A percentile compares a stretch with the other conserved stretches of the same genome.
phyloP scores from a whole-genome alignment of 2,797 vertebrate species.

The Melanotaenia nigrans region DNA sequence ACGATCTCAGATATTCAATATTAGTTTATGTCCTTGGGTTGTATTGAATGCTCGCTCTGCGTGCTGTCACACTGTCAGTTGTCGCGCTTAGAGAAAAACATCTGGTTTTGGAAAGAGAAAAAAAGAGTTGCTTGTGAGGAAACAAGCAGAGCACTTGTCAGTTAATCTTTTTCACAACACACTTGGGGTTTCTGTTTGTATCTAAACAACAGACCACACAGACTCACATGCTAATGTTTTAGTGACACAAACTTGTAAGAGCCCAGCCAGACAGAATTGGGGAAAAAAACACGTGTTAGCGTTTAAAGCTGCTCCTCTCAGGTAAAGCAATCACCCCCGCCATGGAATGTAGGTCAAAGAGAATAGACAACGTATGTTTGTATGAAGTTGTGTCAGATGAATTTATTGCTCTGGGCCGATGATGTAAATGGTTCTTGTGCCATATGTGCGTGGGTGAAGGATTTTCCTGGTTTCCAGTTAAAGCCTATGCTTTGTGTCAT shows the following conservation, averaged over 20 bases:
- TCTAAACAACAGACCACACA: conserved; percentile 52
- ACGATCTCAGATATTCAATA: conserved; percentile 35
- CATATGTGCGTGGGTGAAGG: conserved; percentile 56
- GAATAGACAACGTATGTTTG: conserved; percentile 41
- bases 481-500: conserved; percentile 49
- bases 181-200: conserved; percentile 27
- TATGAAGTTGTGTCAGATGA: conserved; percentile 47
- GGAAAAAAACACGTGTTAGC: conserved; percentile 60
- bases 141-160: conserved; percentile 24
- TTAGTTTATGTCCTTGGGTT: conserved; percentile 31
- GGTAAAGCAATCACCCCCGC: conserved; percentile 72
- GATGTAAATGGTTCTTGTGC: conserved; percentile 57
- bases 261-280: conserved; percentile 25
- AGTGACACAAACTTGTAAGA: conserved; percentile 42
- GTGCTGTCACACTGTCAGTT: conserved; percentile 37
- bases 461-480: conserved; percentile 34
- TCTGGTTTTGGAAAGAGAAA: conserved; percentile 23
- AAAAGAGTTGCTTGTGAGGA: conserved; percentile 24
- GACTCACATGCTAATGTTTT: conserved; percentile 35
- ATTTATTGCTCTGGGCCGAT: conserved; percentile 37
- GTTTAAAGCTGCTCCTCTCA: conserved; percentile 67
- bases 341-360: conserved; percentile 73
- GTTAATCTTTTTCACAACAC: conserved; percentile 44
- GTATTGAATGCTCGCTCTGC: background rate
- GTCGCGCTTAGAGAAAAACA: conserved; percentile 25